phyloP scores from a whole-genome alignment of 2,888 invertebrate genomes.

The Lasioglossum malachurum region DNA sequence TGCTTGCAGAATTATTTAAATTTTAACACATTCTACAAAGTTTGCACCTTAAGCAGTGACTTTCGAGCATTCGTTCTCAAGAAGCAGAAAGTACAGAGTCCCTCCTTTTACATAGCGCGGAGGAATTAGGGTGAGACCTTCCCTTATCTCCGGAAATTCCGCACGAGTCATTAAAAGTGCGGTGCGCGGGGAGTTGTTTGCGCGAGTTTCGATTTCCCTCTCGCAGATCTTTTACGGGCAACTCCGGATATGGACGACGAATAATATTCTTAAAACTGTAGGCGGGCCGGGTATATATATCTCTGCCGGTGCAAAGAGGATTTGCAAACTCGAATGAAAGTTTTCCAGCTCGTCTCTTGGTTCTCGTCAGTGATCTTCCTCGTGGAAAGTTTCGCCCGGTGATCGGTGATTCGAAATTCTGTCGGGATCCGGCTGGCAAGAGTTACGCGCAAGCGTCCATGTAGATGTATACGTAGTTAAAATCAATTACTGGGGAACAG shows the following conservation, averaged over 20 bases:
- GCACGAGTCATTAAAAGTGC: constrained; percentile 17
- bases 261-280: constrained; percentile 65
- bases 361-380: constrained; percentile 61
- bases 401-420: constrained; percentile 65
- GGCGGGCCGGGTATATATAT: constrained; percentile 46
- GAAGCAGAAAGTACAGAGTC: background rate
- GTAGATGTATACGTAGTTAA: constrained; percentile 53
- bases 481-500: constrained; percentile 57
- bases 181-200: background rate
- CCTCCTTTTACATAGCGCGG: background rate
- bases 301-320: constrained; percentile 60
- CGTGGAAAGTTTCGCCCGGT: constrained; percentile 55
- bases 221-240: constrained; percentile 21
- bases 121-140: background rate
- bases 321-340: constrained; percentile 68
- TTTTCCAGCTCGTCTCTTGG: constrained; percentile 57
- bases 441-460: constrained; percentile 34
- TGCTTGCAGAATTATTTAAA: background rate
- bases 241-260: constrained; percentile 45
- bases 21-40: background rate
- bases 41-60: background rate
- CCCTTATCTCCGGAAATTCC: background rate
- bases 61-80: background rate
- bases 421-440: constrained; percentile 32
- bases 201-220: constrained; percentile 10